phyloP scores from a whole-genome alignment of 2,113 vertebrate genomes.

The Erythrolamprus reginae region DNA sequence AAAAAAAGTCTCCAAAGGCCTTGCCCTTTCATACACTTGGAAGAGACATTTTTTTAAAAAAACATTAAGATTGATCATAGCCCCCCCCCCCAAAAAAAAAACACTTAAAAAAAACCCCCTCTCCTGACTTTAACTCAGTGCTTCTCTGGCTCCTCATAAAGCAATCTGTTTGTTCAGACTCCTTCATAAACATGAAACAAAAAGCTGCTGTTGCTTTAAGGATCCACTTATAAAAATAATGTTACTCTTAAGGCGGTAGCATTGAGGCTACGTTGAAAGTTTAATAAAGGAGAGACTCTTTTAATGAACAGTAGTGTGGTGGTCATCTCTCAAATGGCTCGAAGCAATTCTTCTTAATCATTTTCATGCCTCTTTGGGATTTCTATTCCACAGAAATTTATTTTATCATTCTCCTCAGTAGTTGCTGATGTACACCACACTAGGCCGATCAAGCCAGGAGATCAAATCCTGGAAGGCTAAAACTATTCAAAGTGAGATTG shows the following conservation, averaged over 20 bases:
- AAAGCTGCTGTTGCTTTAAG: not conserved
- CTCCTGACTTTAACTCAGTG: not conserved
- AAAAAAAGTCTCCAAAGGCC: not conserved
- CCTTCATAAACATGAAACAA: not conserved
- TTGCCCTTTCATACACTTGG: not conserved
- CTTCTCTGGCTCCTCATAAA: not conserved
- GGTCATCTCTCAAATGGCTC: not conserved
- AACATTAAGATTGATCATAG: not conserved
- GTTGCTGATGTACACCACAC: not conserved
- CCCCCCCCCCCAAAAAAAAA: no score
- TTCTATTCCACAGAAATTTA: not conserved
- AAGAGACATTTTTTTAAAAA: not conserved
- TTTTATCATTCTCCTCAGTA: not conserved
- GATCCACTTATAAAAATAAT: not conserved
- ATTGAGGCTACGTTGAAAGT: not conserved
- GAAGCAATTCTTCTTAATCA: not conserved
- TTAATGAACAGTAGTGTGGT: not conserved
- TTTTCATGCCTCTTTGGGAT: not conserved
- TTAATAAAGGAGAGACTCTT: not conserved
- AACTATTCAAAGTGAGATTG: not conserved
- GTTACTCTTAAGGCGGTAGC: not conserved
- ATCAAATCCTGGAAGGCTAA: not conserved
- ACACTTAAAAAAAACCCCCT: no score
- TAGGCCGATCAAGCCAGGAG: not conserved
- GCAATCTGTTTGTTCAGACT: not conserved